Evolutionary conservation across 64 coral and sea anemone species (phyloP), one percentile per base, ranked within the genome.

Genomic region (Actinia tenebrosa): DNA sequence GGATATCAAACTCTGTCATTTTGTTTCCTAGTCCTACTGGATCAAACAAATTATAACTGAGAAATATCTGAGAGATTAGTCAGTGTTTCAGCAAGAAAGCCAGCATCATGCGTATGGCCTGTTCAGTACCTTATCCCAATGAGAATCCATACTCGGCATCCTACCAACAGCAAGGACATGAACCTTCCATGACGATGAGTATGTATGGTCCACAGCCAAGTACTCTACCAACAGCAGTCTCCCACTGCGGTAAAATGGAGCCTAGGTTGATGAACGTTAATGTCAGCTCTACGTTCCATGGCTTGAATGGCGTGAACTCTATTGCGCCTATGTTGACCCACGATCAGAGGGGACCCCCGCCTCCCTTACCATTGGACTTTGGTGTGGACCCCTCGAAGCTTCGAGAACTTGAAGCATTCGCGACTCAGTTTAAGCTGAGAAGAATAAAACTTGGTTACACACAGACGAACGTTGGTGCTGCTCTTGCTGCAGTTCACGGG

Each of bases 391-490:
- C 94, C 0, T 92, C 94, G 18, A 96, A 96, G 87, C 94, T 96
- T 16, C 91, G 91, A 63, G 94, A 96, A 58, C 78, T 96, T 63
- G 94, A 96, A 81, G 94, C 89, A 72, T 98, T 98, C 84, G 96
- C 96, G 25, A 98, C 90, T 16, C 90, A 98, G 72, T 98, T 98
- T 55, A 98, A 98, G 89, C 88, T 95, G 5, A 88, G 96, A 45
- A 82, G 96, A 80, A 98, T 98, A 27, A 98, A 98, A 54, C 93
- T 99, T 50, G 97, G 97, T 30, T 99, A 91, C 60, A 99, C 97
- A 4, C 97, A 99, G 83, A 99, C 97, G 3, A 94, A 94, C 44
- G 97, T 99, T 2, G 97, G 97, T 0, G 93, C 97, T 3, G 97
- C 97, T 16, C 71, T 99, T 20, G 97, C 97, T 7, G 91, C 97